These are phyloP conservation scores for Corythaeola cristata DNA, from an alignment of 2,113 vertebrate genomes.

Conservation along the genomic window DNA sequence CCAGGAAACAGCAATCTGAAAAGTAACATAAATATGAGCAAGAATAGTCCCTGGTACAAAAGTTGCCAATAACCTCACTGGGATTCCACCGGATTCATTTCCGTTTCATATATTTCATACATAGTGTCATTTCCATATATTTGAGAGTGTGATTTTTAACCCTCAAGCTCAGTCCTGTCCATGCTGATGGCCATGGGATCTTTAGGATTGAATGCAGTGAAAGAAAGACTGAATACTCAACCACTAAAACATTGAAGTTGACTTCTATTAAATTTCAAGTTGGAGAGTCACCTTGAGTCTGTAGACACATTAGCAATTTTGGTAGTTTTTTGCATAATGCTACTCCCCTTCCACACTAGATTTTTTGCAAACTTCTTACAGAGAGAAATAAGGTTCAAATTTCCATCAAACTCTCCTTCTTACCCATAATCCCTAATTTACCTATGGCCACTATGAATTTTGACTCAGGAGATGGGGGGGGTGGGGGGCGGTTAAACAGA, in stretches of 20 bases:
- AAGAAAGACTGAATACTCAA: background rate
- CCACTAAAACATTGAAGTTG: background rate
- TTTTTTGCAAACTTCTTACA: background rate
- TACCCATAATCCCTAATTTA: background rate
- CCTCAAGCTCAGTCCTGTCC: background rate
- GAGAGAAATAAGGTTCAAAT: background rate
- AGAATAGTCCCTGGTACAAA: background rate
- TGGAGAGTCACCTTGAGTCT: accelerated
- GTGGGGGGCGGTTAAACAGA: background rate
- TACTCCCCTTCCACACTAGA: background rate
- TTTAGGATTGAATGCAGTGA: background rate
- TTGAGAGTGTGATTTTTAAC: background rate
- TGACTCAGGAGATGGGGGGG: background rate
- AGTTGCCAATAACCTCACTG: background rate
- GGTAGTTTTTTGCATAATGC: background rate
- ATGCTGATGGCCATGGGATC: background rate
- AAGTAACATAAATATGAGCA: background rate
- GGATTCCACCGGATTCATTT: background rate
- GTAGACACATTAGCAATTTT: background rate
- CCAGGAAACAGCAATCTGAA: background rate
- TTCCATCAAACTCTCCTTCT: background rate
- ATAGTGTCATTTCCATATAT: background rate
- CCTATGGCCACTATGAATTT: background rate
- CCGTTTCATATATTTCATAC: background rate
- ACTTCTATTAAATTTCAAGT: background rate